Conservation (phyloP, 2,113 vertebrate species). For the Brachypodius melanocephalos region DNA sequence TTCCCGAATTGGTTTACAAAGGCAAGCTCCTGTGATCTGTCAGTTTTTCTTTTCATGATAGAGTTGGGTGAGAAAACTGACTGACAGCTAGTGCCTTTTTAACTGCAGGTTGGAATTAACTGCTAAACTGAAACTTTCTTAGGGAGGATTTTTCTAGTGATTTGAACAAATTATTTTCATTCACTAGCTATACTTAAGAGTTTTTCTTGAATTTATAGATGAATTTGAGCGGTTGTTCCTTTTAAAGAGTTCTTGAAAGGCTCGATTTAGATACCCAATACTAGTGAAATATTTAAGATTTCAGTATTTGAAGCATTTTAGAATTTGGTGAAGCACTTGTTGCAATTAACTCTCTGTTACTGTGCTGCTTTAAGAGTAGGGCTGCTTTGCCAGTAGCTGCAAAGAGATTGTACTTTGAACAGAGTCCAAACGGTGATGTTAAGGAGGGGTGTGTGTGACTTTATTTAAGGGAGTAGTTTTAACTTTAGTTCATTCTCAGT, state of each 20-base stretch:
- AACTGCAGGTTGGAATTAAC: constrained; percentile 78
- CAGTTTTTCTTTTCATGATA: constrained; percentile 88
- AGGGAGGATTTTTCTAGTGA: neutral
- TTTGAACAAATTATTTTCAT: constrained; percentile 17
- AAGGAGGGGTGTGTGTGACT: neutral
- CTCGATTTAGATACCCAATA: neutral
- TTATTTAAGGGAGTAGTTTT: constrained; percentile 41
- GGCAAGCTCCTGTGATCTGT: constrained; percentile 93
- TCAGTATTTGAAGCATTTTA: neutral
- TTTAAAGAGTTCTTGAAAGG: neutral
- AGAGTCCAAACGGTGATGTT: neutral
- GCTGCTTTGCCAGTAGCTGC: neutral
- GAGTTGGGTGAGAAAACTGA: constrained; percentile 83
- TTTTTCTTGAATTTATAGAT: neutral
- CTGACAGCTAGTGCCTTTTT: constrained; percentile 88
- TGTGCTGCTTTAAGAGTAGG: constrained; percentile 2
- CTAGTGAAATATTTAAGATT: constrained; percentile 4
- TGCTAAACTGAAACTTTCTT: constrained; percentile 71
- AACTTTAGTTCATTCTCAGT: constrained; percentile 40
- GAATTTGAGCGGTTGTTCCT: neutral
- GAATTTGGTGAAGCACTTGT: constrained; percentile 36
- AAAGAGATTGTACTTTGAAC: neutral
- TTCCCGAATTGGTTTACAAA: constrained; percentile 99
- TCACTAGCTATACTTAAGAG: neutral
- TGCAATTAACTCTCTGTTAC: constrained; percentile 12